Base-by-base conservation (phyloP, 2,797 vertebrate genomes). In the Sparus aurata region DNA sequence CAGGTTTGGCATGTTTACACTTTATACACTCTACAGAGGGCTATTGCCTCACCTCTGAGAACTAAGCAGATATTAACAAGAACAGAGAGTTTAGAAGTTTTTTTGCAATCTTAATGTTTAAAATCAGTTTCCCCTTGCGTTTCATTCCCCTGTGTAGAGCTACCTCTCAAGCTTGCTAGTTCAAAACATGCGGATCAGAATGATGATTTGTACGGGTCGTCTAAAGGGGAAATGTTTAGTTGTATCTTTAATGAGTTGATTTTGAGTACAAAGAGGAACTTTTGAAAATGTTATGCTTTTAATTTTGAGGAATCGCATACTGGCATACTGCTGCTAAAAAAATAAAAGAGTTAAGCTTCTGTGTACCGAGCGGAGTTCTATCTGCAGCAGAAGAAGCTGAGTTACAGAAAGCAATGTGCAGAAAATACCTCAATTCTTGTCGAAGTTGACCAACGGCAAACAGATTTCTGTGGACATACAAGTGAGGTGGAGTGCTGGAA, bases 341-440 rank as follows among this genome's bases (percentile, higher is more conserved):
- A 50, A 43, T 23, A 34, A 15, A 69, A 10, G 43, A 22, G 12
- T 41, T 55, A 10, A 23, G 18, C 13, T 15, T 68, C 61, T 71
- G 16, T 65, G 13, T 46, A 30, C 8, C 16, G 68, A 41, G 17
- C 17, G 59, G 30, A 53, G 16, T 67, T 22, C 17, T 55, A 38
- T 38, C 43, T 47, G 38, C 20, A 46, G 57, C 66, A 71, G 45
- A 47, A 23, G n/a, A 55, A 50, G 55, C 49, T 49, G 49, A 10
- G 50, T 23, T 2, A 57, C 52, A 59, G 53, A 77, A 73, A 80
- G 49, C 17, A 76, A 79, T 57, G 65, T 68, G 17, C 13, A 81
- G 38, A 74, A 74, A 82, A 84, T n/a, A 89, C 73, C 57, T 84
- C 5, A 57, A 86, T 72, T 52, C 70, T 77, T 72, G 25, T 68